phyloP scores from a whole-genome alignment of 1,140 invertebrate species.

The Oedothorax gibbosus region DNA sequence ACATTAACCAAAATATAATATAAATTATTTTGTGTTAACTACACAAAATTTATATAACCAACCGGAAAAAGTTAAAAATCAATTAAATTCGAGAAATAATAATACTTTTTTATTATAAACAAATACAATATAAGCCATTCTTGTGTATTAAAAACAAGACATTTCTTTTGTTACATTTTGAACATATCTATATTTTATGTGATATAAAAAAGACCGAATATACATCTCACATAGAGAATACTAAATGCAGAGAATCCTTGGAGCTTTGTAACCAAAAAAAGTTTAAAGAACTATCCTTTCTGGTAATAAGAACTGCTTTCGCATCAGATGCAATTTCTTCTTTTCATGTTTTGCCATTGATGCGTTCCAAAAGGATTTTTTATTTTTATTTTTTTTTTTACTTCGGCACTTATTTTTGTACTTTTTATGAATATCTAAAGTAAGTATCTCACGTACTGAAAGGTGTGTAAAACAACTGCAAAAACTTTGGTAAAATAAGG shows the following conservation, averaged over 20 bases:
- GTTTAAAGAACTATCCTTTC: background rate
- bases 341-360: constrained; percentile 22
- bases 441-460: constrained; percentile 38
- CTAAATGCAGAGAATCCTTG: constrained; percentile 35
- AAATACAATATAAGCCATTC: too few relatives aligned
- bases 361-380: constrained; percentile 22
- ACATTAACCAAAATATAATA: too few relatives aligned
- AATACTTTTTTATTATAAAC: too few relatives aligned
- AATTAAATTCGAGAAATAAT: too few relatives aligned
- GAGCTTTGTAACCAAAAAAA: constrained; percentile 24
- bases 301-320: constrained; percentile 36
- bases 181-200: too few relatives aligned
- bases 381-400: constrained; percentile 3
- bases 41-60: too few relatives aligned
- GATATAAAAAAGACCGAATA: too few relatives aligned
- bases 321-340: constrained; percentile 48
- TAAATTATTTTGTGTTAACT: too few relatives aligned
- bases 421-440: constrained; percentile 5
- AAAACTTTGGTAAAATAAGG: constrained; percentile 23
- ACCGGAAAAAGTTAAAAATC: too few relatives aligned
- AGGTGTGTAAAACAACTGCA: constrained; percentile 13
- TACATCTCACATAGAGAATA: constrained; percentile 27
- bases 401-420: background rate
- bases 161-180: too few relatives aligned
- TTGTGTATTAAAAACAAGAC: too few relatives aligned